phyloP scores from a whole-genome alignment of 2,888 invertebrate species.

The Hecatera dysodea region DNA sequence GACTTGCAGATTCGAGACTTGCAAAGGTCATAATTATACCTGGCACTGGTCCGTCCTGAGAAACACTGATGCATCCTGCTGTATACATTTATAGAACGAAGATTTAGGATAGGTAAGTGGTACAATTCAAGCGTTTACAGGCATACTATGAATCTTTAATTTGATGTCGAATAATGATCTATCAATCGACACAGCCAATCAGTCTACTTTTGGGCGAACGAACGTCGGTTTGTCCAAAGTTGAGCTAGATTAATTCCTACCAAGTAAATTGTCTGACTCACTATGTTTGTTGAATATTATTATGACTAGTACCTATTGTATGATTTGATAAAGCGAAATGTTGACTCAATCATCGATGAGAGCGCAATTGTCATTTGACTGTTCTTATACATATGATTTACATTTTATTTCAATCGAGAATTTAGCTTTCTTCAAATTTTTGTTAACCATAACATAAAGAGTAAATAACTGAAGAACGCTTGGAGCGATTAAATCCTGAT shows the following conservation, averaged over 20 bases:
- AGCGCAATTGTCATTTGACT: not conserved
- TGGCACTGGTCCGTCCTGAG: not conserved
- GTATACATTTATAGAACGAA: not conserved
- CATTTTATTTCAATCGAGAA: not conserved
- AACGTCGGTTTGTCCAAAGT: not conserved
- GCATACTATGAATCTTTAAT: not conserved
- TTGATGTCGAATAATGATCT: not conserved
- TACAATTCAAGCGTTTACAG: not conserved
- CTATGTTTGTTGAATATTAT: constrained; percentile 12
- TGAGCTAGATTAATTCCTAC: not conserved
- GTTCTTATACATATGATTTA: not conserved
- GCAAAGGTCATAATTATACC: not conserved
- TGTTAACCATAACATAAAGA: not conserved
- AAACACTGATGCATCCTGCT: not conserved
- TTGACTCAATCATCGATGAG: constrained; percentile 2
- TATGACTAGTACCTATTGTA: not conserved
- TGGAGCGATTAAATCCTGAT: constrained; percentile 11
- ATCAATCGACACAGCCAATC: not conserved
- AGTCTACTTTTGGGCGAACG: not conserved
- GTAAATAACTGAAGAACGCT: constrained; percentile 5
- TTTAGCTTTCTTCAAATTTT: not conserved
- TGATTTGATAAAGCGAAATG: not conserved
- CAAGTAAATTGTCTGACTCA: not conserved
- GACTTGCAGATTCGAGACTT: constrained; percentile 17
- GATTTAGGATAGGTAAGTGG: not conserved